Evolutionary conservation across 2,888 invertebrate genomes (phyloP).

Genomic region (Noctua fimbriata): DNA sequence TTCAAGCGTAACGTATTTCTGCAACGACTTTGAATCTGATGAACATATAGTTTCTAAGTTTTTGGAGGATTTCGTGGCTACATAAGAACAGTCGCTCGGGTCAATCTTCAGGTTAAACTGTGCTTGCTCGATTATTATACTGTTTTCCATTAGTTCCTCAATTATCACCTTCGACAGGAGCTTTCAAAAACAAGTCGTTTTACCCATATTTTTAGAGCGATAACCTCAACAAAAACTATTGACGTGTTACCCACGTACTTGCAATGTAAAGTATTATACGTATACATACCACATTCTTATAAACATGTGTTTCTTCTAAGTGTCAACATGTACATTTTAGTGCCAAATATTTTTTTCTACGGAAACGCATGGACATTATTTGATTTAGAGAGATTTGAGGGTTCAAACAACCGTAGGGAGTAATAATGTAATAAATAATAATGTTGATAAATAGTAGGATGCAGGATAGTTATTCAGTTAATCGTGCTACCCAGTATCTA

Average conservation of each 20-base stretch:
- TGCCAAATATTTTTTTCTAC: constrained; percentile 28
- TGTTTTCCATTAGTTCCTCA: background rate
- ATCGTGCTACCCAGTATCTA: background rate
- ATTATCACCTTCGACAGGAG: background rate
- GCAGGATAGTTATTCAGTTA: background rate
- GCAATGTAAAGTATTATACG: background rate
- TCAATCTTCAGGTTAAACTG: too few species aligned
- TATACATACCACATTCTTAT: constrained; percentile 19
- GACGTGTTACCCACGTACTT: constrained; percentile 39
- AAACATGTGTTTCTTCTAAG: constrained; percentile 28
- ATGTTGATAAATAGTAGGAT: background rate
- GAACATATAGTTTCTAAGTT: too few species aligned
- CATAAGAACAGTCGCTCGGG: too few species aligned
- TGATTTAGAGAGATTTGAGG: background rate
- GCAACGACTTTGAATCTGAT: too few species aligned
- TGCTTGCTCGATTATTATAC: background rate
- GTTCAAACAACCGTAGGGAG: background rate
- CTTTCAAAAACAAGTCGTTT: constrained; percentile 25
- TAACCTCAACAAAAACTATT: constrained; percentile 51
- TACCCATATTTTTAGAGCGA: constrained; percentile 48
- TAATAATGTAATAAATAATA: too few species aligned
- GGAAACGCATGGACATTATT: background rate
- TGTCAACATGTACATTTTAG: constrained; percentile 26
- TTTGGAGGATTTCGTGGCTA: too few species aligned
- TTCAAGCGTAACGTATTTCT: too few species aligned